Percentiles rank a stretch among this genome's conserved stretches.
These are phyloP conservation scores for Diplosoma virens DNA, from an alignment of 23 tunicate genomes.

Conservation along the genomic window DNA sequence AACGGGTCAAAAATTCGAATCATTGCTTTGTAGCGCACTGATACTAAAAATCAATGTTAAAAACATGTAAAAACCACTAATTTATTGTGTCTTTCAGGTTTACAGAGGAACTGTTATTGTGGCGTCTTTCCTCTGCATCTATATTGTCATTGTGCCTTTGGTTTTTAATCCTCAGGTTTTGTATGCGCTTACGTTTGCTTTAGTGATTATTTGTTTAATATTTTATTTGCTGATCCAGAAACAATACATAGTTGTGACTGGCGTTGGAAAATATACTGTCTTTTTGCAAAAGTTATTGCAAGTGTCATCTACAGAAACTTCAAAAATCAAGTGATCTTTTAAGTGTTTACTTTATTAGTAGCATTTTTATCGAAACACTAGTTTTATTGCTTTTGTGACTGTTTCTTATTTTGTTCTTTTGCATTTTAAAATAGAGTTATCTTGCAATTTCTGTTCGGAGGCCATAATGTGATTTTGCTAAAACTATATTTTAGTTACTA, in stretches of 20 bases:
- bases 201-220: slow-evolving; percentile 27
- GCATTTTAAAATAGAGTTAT: no score
- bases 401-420: no score
- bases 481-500: no score
- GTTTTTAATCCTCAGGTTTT: slow-evolving; percentile 60
- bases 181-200: slow-evolving; percentile 40
- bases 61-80: no score
- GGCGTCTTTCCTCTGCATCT: slow-evolving; percentile 35
- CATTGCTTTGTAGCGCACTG: no score
- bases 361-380: background rate
- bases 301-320: slow-evolving; percentile 24
- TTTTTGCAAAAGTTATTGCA: slow-evolving; percentile 57
- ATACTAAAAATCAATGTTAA: no score
- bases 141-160: slow-evolving; percentile 55
- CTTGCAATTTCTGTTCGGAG: no score
- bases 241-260: slow-evolving; percentile 40
- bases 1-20: no score
- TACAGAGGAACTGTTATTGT: slow-evolving; percentile 58
- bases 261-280: slow-evolving; percentile 39
- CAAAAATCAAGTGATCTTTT: background rate
- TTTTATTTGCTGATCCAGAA: slow-evolving; percentile 34
- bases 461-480: no score
- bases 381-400: no score
- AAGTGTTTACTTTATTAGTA: background rate
- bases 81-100: slow-evolving; percentile 44